A percentile compares a stretch with the other conserved stretches of the same genome.
These are phyloP conservation scores for Plagodis dolabraria DNA, from an alignment of 2,888 invertebrate species.

Conservation along the genomic window DNA sequence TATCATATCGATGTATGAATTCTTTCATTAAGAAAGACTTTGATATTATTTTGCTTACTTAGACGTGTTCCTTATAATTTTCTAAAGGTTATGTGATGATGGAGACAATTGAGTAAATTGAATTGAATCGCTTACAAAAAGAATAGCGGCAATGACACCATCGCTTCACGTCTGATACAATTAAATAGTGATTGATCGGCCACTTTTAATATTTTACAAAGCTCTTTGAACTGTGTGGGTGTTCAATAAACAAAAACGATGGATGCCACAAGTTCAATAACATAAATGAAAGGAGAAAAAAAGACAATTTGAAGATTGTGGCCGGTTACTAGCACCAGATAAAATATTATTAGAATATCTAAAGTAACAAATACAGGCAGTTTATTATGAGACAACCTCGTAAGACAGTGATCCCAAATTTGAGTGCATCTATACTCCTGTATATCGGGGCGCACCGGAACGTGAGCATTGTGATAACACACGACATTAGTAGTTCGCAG, in stretches of 20 bases:
- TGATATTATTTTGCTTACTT: background rate
- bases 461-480: conserved; percentile 43
- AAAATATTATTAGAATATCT: conserved; percentile 7
- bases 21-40: background rate
- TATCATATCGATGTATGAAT: too few relatives aligned
- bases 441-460: background rate
- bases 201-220: conserved; percentile 44
- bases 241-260: conserved; percentile 43
- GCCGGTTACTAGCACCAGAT: conserved; percentile 14
- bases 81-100: conserved; percentile 14
- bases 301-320: conserved; percentile 17
- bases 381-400: conserved; percentile 4
- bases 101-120: conserved; percentile 31
- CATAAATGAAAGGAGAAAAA: conserved; percentile 19
- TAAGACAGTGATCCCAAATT: conserved; percentile 10
- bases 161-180: conserved; percentile 41
- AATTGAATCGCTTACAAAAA: conserved; percentile 36
- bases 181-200: conserved; percentile 57
- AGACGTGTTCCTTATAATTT: conserved; percentile 1
- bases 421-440: conserved; percentile 15
- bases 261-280: conserved; percentile 35
- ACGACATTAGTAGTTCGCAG: conserved; percentile 45
- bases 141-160: conserved; percentile 41
- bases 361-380: conserved; percentile 24
- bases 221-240: conserved; percentile 49